Evolutionary conservation across 2,113 vertebrate genomes (phyloP).

Genomic region (Astatoreochromis straeleni): DNA sequence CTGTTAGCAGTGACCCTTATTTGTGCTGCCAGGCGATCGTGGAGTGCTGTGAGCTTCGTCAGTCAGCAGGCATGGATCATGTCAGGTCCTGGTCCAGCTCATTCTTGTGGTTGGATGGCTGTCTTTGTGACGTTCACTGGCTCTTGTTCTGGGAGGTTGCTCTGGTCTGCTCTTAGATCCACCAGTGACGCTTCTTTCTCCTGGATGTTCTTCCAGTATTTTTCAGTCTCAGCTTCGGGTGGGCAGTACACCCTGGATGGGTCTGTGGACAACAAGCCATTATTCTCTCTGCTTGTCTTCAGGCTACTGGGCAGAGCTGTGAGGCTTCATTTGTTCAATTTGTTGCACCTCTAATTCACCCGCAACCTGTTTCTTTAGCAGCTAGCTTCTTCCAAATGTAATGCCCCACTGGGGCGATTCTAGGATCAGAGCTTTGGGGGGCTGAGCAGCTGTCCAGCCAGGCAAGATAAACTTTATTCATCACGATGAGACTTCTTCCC

Average conservation of each 20-base stretch:
- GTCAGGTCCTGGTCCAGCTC: background rate
- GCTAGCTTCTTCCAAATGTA: background rate
- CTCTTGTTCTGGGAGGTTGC: background rate
- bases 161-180: background rate
- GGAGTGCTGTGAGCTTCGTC: fast-evolving
- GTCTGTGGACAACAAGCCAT: background rate
- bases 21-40: fast-evolving
- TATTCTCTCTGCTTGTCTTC: background rate
- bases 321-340: background rate
- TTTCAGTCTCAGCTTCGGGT: background rate
- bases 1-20: background rate
- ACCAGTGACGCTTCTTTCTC: background rate
- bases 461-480: too few species aligned
- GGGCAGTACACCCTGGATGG: fast-evolving
- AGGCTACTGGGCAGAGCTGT: fast-evolving
- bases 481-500: too few species aligned
- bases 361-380: background rate
- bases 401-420: background rate
- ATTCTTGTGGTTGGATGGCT: background rate
- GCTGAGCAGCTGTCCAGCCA: too few species aligned
- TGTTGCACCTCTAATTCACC: background rate
- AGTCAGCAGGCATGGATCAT: fast-evolving
- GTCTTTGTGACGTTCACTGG: background rate
- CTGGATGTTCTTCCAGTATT: background rate
- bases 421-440: too few species aligned